Percentiles rank a stretch among this genome's conserved stretches.
Evolutionary conservation across 2,888 invertebrate genomes (phyloP).

Genomic region (Drosophila pullipes): DNA sequence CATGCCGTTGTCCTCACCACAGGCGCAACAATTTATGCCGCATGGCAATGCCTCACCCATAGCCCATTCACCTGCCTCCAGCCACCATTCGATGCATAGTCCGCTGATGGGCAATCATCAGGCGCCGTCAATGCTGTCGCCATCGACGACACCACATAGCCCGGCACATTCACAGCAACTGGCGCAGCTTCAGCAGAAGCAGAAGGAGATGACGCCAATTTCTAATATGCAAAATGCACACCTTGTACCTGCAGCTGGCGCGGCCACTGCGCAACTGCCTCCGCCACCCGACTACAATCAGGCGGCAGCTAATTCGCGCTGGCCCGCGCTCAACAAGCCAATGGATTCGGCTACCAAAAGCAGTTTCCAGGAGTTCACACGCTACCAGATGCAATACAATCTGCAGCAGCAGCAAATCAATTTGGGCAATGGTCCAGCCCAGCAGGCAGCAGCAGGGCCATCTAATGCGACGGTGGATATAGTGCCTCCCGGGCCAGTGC

Average conservation of each 20-base stretch:
- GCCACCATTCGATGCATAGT: conserved; percentile 83
- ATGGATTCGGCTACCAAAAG: conserved; percentile 89
- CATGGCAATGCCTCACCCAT: conserved; percentile 77
- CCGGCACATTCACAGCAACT: conserved; percentile 68
- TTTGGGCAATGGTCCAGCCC: conserved; percentile 83
- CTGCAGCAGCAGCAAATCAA: conserved; percentile 86
- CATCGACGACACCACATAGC: conserved; percentile 76
- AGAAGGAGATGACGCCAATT: conserved; percentile 52
- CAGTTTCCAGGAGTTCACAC: conserved; percentile 88
- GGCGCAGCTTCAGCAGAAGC: conserved; percentile 57
- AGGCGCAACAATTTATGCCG: conserved; percentile 70
- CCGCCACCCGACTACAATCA: conserved; percentile 82
- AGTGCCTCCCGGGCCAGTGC: conserved; percentile 23
- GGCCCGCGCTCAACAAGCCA: conserved; percentile 85
- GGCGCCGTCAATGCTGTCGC: conserved; percentile 74
- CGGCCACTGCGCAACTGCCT: conserved; percentile 49
- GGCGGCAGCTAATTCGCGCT: conserved; percentile 85
- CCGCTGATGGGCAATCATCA: conserved; percentile 76
- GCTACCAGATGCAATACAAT: conserved; percentile 89
- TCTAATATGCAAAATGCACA: conserved; percentile 67
- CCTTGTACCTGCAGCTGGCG: conserved; percentile 72
- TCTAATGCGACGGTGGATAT: conserved; percentile 33
- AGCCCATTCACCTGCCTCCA: conserved; percentile 82
- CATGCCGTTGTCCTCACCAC: conserved; percentile 72
- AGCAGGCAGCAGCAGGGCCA: conserved; percentile 32